These are phyloP conservation scores for Limanda limanda DNA, from an alignment of 2,113 vertebrate genomes.

Conservation along the genomic window DNA sequence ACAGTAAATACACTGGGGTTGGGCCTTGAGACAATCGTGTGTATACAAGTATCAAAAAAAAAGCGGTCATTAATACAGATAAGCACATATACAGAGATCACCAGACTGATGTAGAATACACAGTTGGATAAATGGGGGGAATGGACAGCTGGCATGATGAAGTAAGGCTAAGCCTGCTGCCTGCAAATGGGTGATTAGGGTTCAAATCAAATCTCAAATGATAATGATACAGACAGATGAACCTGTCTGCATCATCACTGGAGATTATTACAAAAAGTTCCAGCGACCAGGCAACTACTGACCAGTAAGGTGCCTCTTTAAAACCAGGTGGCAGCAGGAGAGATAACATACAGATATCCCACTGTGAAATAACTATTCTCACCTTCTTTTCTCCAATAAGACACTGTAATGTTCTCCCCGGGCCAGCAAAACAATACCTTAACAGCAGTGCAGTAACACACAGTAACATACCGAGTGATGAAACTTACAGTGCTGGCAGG, in stretches of 20 bases:
- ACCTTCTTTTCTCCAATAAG: background rate
- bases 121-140: background rate
- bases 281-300: background rate
- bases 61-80: background rate
- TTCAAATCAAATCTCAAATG: constrained; percentile 4
- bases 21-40: background rate
- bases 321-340: background rate
- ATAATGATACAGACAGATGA: background rate
- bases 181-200: background rate
- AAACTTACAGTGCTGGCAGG: background rate
- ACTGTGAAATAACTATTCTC: background rate
- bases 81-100: background rate
- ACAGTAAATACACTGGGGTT: background rate
- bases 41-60: background rate
- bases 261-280: background rate
- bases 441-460: background rate
- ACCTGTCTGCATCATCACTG: background rate
- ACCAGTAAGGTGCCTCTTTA: background rate
- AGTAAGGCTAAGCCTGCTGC: background rate
- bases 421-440: background rate
- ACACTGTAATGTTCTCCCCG: background rate
- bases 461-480: background rate
- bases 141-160: background rate
- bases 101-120: background rate
- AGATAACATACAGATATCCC: background rate